These are phyloP conservation scores for Carcharodon carcharias DNA, from an alignment of 2,797 vertebrate species.

Conservation along the genomic window DNA sequence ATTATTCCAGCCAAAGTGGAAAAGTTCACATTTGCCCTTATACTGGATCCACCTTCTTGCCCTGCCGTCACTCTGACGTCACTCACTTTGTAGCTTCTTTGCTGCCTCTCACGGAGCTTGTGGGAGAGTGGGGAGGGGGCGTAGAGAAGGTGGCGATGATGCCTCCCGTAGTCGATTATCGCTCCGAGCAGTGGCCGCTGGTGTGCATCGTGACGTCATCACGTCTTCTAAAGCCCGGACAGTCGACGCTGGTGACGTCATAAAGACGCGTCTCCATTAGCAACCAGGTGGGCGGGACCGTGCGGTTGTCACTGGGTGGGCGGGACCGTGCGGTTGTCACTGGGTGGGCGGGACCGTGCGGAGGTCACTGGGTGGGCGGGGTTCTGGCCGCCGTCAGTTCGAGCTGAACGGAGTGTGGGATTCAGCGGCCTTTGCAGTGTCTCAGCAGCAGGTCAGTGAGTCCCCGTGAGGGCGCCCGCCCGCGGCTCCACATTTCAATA, in stretches of 20 bases:
- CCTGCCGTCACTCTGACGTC: no score
- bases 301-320: not conserved
- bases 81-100: no score
- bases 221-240: no score
- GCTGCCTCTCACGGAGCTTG: no score
- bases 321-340: not conserved
- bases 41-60: no score
- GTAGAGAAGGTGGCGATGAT: no score
- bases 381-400: not conserved
- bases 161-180: no score
- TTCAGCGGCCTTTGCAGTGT: not conserved
- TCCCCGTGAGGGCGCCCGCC: not conserved
- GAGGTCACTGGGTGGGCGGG: not conserved
- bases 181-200: no score
- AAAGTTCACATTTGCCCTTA: no score
- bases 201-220: no score
- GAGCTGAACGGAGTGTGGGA: not conserved
- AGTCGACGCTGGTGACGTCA: not conserved
- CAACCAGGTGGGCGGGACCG: not conserved
- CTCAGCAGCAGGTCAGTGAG: not conserved
- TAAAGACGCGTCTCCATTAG: conserved; percentile 7
- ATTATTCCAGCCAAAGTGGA: no score
- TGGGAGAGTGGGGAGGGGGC: not conserved
- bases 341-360: not conserved
- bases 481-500: no score